Evolutionary conservation across 1,140 invertebrate genomes (phyloP), one percentile per base, ranked within the genome.

Genomic region (Aphidius ervi): DNA sequence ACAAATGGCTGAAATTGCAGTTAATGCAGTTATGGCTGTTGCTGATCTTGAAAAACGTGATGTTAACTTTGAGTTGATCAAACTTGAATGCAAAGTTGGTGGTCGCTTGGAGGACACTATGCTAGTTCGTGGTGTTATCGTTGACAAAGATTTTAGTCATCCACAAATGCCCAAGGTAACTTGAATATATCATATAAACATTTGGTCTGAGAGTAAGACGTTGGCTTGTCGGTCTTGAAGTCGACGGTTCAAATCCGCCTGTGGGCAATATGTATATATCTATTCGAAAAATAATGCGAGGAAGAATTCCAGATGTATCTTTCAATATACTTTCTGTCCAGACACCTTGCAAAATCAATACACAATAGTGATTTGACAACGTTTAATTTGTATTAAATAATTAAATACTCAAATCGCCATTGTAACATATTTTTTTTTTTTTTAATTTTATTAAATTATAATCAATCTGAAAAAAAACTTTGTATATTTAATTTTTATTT

Each of bases 1-100:
- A 39, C 92, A 98, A 79, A 98, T 99, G 93, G 98, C 97, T 16
- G 92, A 98, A 81, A 99, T 99, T 75, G 97, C 98, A 65, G 98
- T 99, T 4, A 88, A 98, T 81, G 95, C 95, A 49, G 92, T 98
- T 2, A 81, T 98, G 67, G 86, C 93, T 45, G 95, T 98, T 3
- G 95, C 95, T 41, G 97, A 99, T 79, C 83, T 98, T 59, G 88
- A 94, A 67, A 89, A 92, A 54, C 87, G 88, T 60, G 98, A 99
- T 82, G 97, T 99, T 0, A 98, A 99, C 78, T 99, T 99, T 83
- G 98, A 99, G 77, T 82, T 99, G 56, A 99, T 99, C 73, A 99
- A 99, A 82, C 89, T 99, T 47, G 94, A 98, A 78, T 95, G 94
- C 2, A 99, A 99, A 85, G 95, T 98, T 37, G 98, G 98, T 57